Base-by-base conservation (phyloP, 2,797 vertebrate species). In the Sciurus vulgaris region DNA sequence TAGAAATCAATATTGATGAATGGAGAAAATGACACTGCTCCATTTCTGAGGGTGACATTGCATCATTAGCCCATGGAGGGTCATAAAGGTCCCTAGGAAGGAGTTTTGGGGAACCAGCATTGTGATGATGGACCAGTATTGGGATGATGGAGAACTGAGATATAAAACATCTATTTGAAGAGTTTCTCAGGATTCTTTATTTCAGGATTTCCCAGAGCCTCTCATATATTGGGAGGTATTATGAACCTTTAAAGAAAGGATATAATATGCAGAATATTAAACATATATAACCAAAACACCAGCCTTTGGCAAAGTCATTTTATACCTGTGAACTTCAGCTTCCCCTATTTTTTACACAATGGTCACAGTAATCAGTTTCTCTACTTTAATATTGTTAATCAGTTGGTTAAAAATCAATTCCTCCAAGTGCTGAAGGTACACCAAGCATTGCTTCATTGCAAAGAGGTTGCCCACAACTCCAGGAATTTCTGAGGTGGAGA, bases 1-100 rank as follows among this genome's bases (percentile, higher is more conserved):
- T 47, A 70, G 11, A 97, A 93, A 41, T 89, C 11, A 77, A 24
- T 79, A 79, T 41, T 82, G 28, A 81, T 88, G 44, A 93, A 81
- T 81, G 20, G 11, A 95, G 35, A 5, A 86, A 94, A 82, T 85
- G 59, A 54, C 59, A 83, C 0, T 94, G 61, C 1, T 86, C 22
- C 41, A 49, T 20, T 11, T 15, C 74, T 86, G 30, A n/a, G 30
- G 14, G 38, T 10, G 11, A 22, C 59, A 7, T 65, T 69, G 6
- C 49, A 65, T 30, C 30, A 73, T 12, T 44, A 15, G 8, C 41
- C 4, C 2, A 47, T 59, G 22, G 4, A 49, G 65, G 69, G 28
- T 74, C 30, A n/a, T 11, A 79, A 11, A 24, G 15, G 7, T 22
- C 7, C 33, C 63, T 67, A 26, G 0, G 17, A 47, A 9, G 11